Conservation (phyloP, 2,888 invertebrate genomes). For the Andrena haemorrhoa region DNA sequence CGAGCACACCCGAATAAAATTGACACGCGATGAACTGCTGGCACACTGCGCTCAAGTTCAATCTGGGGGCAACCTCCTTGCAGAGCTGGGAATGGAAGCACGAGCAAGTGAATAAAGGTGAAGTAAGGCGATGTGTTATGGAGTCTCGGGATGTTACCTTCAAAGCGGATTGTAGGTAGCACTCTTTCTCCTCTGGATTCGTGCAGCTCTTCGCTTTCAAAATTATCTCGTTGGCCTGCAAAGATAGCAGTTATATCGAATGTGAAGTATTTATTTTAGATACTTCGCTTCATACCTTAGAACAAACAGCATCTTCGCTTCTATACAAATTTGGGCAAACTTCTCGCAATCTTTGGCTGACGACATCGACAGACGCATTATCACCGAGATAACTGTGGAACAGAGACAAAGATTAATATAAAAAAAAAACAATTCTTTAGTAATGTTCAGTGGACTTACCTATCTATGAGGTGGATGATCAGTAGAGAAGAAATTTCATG, state of each 20-base stretch:
- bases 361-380: conserved; percentile 96
- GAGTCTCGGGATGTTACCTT: conserved; percentile 78
- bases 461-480: conserved; percentile 94
- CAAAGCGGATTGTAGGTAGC: conserved; percentile 91
- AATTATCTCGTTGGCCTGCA: conserved; percentile 94
- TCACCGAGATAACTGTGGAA: conserved; percentile 94
- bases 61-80: conserved; percentile 94
- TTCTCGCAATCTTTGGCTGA: conserved; percentile 94
- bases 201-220: conserved; percentile 92
- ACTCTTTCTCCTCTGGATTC: conserved; percentile 91
- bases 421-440: conserved; percentile 11
- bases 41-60: conserved; percentile 94
- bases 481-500: conserved; percentile 91
- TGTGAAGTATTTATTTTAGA: background rate
- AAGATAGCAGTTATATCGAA: conserved; percentile 13
- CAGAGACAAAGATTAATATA: conserved; percentile 31
- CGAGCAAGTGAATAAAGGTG: conserved; percentile 3
- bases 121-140: background rate
- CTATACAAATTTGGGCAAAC: conserved; percentile 97
- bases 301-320: conserved; percentile 97
- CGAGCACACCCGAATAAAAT: conserved; percentile 95
- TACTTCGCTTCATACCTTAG: conserved; percentile 89
- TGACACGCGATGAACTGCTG: conserved; percentile 92
- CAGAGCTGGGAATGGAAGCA: conserved; percentile 88
- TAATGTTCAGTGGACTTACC: conserved; percentile 79